Base-by-base conservation (phyloP, 2,797 vertebrate genomes). In the Sebastes hopkinsi region DNA sequence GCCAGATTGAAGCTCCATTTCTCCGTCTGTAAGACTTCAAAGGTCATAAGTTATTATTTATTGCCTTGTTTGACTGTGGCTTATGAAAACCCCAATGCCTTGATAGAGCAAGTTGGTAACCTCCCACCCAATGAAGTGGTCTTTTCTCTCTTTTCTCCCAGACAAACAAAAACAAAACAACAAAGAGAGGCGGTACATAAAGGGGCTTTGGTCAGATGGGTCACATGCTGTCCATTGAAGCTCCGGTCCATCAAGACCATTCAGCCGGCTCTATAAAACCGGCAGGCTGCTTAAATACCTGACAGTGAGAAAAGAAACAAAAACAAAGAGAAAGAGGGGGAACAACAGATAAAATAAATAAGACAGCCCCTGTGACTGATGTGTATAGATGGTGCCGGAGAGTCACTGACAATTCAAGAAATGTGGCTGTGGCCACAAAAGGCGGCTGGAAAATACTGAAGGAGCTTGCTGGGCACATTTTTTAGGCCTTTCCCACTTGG, bases 291-390 rank as follows among this genome's bases (percentile, higher is more conserved):
- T 96, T 95, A 97, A 96, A 96, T 94, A 96, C 94, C 95, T 95
- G 94, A 96, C 95, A 95, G 93, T 94, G 94, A 89, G 94, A 95
- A 96, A 95, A 94, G 94, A 88, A 90, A 91, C 89, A 93, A 95
- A 95, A 95, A 95, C 93, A 96, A 95, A 95, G 92, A 92, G 82
- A 92, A 87, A 92, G 85, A 81, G 88, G 84, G 87, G 72, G 91
- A 90, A 95, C 94, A 96, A 96, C 90, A 94, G 95, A 93, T 94
- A 95, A 96, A 96, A 96, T 95, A 96, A 96, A 96, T 96, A 96
- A 96, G 95, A 95, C 95, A 92, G 95, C 90, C 94, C 88, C 92
- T 94, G 95, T 97, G 95, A 96, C 95, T 93, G 95, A 96, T 96
- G 95, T 95, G 94, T 95, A 94, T 95, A 92, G 94, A 94, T 95